Percentiles rank a stretch among this genome's conserved stretches.
Evolutionary conservation across 2,888 invertebrate species (phyloP).

Genomic region (Euphydryas editha): DNA sequence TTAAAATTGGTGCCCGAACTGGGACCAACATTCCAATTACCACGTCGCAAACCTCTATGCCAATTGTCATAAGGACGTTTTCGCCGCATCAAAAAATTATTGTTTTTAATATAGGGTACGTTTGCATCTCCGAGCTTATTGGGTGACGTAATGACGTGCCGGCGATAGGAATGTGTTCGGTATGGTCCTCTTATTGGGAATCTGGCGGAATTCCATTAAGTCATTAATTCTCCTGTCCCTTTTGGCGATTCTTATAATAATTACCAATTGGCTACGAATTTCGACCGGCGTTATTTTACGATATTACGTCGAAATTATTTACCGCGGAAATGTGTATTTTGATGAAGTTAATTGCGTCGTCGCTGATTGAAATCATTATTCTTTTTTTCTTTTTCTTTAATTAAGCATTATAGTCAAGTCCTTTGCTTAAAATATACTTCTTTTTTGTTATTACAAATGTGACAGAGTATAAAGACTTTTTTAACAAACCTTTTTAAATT

Average conservation of each 20-base stretch:
- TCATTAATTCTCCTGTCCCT: constrained; percentile 41
- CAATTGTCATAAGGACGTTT: constrained; percentile 43
- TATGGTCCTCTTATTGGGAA: constrained; percentile 45
- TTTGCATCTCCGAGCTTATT: constrained; percentile 52
- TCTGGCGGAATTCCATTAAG: constrained; percentile 40
- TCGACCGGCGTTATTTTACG: constrained; percentile 28
- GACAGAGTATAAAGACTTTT: too few species aligned
- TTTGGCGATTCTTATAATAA: constrained; percentile 41
- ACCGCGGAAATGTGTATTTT: background rate
- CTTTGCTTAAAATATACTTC: background rate
- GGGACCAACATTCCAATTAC: constrained; percentile 40
- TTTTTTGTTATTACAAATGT: too few species aligned
- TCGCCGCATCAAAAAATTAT: constrained; percentile 32
- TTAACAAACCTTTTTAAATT: too few species aligned
- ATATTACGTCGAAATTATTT: constrained; percentile 7
- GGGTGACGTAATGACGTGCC: constrained; percentile 52
- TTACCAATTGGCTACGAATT: constrained; percentile 40
- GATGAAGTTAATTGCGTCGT: background rate
- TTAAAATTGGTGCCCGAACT: constrained; percentile 76
- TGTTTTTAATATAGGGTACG: constrained; percentile 42
- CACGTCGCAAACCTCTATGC: constrained; percentile 44
- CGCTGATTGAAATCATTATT: background rate
- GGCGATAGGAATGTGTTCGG: constrained; percentile 43
- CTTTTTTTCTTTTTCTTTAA: background rate
- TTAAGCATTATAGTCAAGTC: background rate